These are phyloP conservation scores for Festucalex cinctus DNA, from an alignment of 2,113 vertebrate genomes.

Conservation along the genomic window DNA sequence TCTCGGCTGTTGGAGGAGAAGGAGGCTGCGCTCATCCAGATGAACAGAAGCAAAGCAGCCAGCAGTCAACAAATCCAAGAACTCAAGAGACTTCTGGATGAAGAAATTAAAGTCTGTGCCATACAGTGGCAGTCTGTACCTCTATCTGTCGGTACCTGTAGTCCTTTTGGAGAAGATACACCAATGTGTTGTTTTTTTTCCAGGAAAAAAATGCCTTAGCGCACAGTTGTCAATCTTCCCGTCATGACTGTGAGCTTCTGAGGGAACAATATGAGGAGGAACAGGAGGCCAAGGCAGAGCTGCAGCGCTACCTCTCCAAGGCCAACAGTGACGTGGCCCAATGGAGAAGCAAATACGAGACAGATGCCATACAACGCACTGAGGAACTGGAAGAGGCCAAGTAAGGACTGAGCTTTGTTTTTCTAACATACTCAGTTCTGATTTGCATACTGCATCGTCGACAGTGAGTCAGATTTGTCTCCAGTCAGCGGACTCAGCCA, in stretches of 20 bases:
- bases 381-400: slow-evolving; percentile 87
- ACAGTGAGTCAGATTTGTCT: neutral
- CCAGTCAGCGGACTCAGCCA: neutral
- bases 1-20: slow-evolving; percentile 55
- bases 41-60: slow-evolving; percentile 43
- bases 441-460: neutral
- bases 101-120: slow-evolving; percentile 47
- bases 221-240: slow-evolving; percentile 42
- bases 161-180: no score
- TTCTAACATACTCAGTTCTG: neutral
- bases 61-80: slow-evolving; percentile 51
- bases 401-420: slow-evolving; percentile 9
- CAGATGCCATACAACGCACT: slow-evolving; percentile 80
- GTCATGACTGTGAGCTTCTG: slow-evolving; percentile 44
- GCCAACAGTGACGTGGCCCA: slow-evolving; percentile 68
- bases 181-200: neutral
- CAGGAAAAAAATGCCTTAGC: slow-evolving; percentile 39
- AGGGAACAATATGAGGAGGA: slow-evolving; percentile 48
- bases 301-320: slow-evolving; percentile 56
- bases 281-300: slow-evolving; percentile 46
- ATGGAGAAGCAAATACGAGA: slow-evolving; percentile 88
- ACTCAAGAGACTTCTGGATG: slow-evolving; percentile 58
- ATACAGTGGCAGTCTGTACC: no score
- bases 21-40: slow-evolving; percentile 41
- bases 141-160: no score